Evolutionary conservation across 1,140 invertebrate genomes (phyloP).

Genomic region (Zaprionus camerounensis): DNA sequence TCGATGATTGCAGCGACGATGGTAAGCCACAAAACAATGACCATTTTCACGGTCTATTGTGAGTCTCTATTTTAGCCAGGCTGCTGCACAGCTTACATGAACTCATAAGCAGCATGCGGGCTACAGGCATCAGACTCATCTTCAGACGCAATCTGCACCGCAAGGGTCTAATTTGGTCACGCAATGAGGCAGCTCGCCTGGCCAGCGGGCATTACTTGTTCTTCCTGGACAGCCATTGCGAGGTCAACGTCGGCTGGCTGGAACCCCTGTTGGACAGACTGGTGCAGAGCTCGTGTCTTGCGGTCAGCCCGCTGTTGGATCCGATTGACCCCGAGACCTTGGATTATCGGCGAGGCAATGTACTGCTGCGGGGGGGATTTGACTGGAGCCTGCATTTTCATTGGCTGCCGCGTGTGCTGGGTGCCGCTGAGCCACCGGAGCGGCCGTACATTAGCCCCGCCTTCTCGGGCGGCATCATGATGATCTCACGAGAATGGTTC

Average conservation of each 20-base stretch:
- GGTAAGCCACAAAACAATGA: constrained; percentile 49
- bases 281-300: constrained; percentile 64
- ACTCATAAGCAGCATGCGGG: constrained; percentile 85
- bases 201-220: constrained; percentile 90
- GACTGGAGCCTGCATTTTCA: constrained; percentile 98
- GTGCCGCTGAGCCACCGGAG: constrained; percentile 23
- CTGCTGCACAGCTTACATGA: constrained; percentile 36
- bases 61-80: constrained; percentile 25
- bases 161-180: constrained; percentile 91
- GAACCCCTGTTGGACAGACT: constrained; percentile 87
- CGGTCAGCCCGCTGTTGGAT: constrained; percentile 87
- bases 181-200: constrained; percentile 88
- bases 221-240: constrained; percentile 94
- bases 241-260: constrained; percentile 89
- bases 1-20: constrained; percentile 95
- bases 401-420: constrained; percentile 90
- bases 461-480: constrained; percentile 92
- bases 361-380: constrained; percentile 93
- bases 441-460: constrained; percentile 87
- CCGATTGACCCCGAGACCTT: constrained; percentile 87
- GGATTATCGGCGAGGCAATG: constrained; percentile 86
- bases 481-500: constrained; percentile 90
- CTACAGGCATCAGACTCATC: constrained; percentile 13
- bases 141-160: constrained; percentile 87
- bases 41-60: background rate